A percentile compares a stretch with the other conserved stretches of the same genome.
Conservation (phyloP, 2,113 vertebrate genomes). For the Hippocampus zosterae region DNA sequence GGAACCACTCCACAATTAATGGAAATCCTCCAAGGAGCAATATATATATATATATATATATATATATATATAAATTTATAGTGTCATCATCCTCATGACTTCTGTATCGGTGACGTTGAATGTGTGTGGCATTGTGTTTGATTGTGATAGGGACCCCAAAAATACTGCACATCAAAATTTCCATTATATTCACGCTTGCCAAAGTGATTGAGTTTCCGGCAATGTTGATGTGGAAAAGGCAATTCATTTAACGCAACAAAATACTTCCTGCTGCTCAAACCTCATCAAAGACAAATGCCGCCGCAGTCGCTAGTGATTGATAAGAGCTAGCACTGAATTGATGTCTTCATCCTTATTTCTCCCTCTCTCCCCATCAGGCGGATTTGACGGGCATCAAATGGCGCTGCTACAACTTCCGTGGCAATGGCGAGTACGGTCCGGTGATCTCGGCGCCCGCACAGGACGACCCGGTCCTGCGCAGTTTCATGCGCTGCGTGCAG, state of each 20-base stretch:
- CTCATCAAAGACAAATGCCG: background rate
- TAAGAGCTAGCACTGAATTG: constrained; percentile 3
- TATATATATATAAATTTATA: background rate
- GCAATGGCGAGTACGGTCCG: constrained; percentile 91
- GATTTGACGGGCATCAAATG: constrained; percentile 99
- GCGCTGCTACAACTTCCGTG: constrained; percentile 94
- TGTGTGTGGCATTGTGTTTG: too few relatives aligned
- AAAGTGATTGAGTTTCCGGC: too few relatives aligned
- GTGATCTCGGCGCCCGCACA: constrained; percentile 96
- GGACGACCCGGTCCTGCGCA: constrained; percentile 95
- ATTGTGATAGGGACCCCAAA: too few relatives aligned
- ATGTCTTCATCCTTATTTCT: constrained; percentile 1
- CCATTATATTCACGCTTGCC: too few relatives aligned
- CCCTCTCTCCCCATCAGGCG: constrained; percentile 69
- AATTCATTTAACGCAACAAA: too few relatives aligned
- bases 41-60: too few relatives aligned
- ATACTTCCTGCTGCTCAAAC: background rate
- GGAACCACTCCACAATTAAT: too few relatives aligned
- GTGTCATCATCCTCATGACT: background rate
- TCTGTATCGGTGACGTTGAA: background rate
- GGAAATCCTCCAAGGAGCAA: too few relatives aligned
- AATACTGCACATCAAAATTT: too few relatives aligned
- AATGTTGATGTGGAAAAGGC: too few relatives aligned
- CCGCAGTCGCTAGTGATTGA: background rate
- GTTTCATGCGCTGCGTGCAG: constrained; percentile 95